Evolutionary conservation across 2,888 invertebrate genomes (phyloP).

Genomic region (Doris montereyensis): DNA sequence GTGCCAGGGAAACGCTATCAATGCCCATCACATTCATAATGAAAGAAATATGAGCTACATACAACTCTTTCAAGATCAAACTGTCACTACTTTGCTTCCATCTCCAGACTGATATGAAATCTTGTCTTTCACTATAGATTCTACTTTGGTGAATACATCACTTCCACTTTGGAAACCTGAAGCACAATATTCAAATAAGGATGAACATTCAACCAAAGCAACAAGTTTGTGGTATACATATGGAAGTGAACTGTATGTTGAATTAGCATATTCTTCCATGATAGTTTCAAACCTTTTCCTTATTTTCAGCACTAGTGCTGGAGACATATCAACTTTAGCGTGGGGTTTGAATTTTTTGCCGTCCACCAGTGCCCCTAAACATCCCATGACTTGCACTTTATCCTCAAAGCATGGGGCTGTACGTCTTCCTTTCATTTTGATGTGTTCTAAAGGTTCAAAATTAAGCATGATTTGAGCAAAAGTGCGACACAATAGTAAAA

Average conservation of each 20-base stretch:
- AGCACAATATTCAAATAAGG: constrained; percentile 66
- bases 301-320: constrained; percentile 39
- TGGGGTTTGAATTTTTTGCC: constrained; percentile 45
- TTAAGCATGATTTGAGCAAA: constrained; percentile 52
- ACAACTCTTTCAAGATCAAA: constrained; percentile 40
- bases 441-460: constrained; percentile 46
- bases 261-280: not conserved
- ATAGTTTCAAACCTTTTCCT: constrained; percentile 32
- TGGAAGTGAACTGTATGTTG: not conserved
- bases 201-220: constrained; percentile 55
- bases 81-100: too few species aligned
- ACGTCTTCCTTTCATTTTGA: constrained; percentile 15
- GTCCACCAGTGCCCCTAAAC: constrained; percentile 47
- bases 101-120: too few species aligned
- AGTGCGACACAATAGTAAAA: constrained; percentile 50
- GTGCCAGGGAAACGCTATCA: constrained; percentile 50
- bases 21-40: constrained; percentile 57
- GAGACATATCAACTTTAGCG: constrained; percentile 5
- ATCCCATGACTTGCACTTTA: constrained; percentile 39
- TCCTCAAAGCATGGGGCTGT: constrained; percentile 28
- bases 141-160: not conserved
- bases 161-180: constrained; percentile 50
- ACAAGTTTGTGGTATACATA: not conserved
- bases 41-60: constrained; percentile 48
- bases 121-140: not conserved